Evolutionary conservation across 2,888 invertebrate genomes (phyloP), one percentile per base, ranked within the genome.

Genomic region (Tiliacea aurago): DNA sequence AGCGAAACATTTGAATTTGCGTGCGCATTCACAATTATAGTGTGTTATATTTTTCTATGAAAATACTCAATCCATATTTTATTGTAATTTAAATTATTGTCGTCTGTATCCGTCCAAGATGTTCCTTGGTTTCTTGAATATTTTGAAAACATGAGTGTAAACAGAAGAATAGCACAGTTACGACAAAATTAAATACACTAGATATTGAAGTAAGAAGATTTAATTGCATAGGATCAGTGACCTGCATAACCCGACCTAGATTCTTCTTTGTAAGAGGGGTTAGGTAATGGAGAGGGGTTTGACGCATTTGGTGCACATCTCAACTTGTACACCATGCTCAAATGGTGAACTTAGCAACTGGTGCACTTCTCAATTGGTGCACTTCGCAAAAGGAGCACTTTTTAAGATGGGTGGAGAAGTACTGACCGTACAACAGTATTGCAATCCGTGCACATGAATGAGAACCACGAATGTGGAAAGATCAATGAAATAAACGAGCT

Each of bases 1-100:
- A 9, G 20, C 5, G 69, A 76, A 75, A 62, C 49, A 55, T 75
- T 74, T 41, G 18, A 47, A 33, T 47, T 41, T 59, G 7, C 23
- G 20, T 37, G n/a, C 37, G 7, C 70, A 70, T 10, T 55, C 15
- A 47, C 18, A 11, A 37, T 47, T 23, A 37, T 18, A 28, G 0
- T 70, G 3, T 28, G 61, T 49, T 6, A 15, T 6, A 15, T 4
- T 43, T 28, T 66, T 67, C 9, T 53, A 43, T 23, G 2, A 45
- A 55, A 10, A 18, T 23, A 10, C 53, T 23, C 0, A 37, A 37
- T 37, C 3, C 11, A 11, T 56, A 23, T 37, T 55, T 68, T 66
- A 28, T 28, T 69, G 6, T n/a, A 23, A 37, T 15, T 41, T 28
- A 4, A 49, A 13, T 69, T 4, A 67, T 61, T 53, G 3, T 28